These are phyloP conservation scores for Onychostruthus taczanowskii DNA, from an alignment of 2,113 vertebrate species.

Conservation along the genomic window DNA sequence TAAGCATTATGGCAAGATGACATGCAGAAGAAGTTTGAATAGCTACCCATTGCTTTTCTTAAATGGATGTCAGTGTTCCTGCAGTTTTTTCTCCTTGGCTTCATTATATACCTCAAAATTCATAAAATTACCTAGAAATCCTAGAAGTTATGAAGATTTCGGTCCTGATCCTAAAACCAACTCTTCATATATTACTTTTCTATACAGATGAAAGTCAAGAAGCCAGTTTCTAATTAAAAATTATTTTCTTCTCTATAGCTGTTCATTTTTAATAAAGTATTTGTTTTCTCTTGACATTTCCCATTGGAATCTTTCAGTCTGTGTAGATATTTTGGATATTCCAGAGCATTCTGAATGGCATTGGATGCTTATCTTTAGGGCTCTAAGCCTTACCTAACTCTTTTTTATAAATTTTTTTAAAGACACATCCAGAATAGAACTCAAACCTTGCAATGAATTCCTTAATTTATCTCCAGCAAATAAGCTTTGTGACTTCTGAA, in stretches of 20 bases:
- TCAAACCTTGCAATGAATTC: background rate
- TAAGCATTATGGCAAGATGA: background rate
- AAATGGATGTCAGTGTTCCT: background rate
- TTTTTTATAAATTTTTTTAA: background rate
- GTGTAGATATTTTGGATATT: background rate
- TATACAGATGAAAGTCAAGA: background rate
- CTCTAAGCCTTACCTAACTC: background rate
- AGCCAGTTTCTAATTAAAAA: background rate
- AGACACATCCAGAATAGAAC: background rate
- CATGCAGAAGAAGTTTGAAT: background rate
- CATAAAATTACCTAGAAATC: background rate
- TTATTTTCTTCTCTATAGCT: background rate
- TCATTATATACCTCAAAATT: background rate
- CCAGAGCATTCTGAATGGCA: background rate
- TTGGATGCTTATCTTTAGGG: background rate
- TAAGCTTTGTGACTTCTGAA: background rate
- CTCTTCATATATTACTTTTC: background rate
- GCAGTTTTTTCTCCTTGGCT: background rate
- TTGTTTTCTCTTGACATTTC: background rate
- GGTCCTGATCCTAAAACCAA: background rate
- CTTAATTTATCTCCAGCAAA: background rate
- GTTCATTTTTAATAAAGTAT: background rate
- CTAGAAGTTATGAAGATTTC: background rate
- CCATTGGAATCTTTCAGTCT: background rate
- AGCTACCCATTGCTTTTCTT: background rate